A percentile compares a stretch with the other conserved stretches of the same genome.
These are phyloP conservation scores for Erythrolamprus reginae DNA, from an alignment of 2,113 vertebrate genomes.

Conservation along the genomic window DNA sequence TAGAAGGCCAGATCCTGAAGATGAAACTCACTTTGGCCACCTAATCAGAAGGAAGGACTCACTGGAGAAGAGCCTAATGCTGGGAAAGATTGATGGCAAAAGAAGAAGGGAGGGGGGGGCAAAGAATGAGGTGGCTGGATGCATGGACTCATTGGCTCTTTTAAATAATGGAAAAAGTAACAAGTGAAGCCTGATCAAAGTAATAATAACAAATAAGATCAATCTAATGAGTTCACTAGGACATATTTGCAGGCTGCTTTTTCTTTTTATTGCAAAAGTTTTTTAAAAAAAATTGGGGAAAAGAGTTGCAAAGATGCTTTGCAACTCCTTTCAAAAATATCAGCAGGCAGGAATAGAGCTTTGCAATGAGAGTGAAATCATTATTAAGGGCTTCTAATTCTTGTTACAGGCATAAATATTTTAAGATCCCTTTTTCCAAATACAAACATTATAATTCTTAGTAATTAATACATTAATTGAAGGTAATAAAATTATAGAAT, in stretches of 20 bases:
- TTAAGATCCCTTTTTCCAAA: neutral
- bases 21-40: no score
- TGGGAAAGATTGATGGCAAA: no score
- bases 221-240: neutral
- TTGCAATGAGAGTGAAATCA: neutral
- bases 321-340: neutral
- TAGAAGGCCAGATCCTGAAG: no score
- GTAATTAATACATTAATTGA: neutral
- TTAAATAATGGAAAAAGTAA: neutral
- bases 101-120: no score
- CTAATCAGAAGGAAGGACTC: no score
- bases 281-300: no score
- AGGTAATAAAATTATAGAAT: neutral
- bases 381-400: neutral
- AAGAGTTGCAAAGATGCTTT: neutral
- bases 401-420: neutral
- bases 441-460: neutral
- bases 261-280: neutral
- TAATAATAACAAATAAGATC: neutral
- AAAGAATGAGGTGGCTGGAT: no score
- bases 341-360: neutral
- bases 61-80: no score
- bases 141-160: neutral
- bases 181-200: neutral
- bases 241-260: neutral